Evolutionary conservation across 1,140 invertebrate genomes (phyloP), one percentile per base, ranked within the genome.

Genomic region (Gryllus bimaculatus): DNA sequence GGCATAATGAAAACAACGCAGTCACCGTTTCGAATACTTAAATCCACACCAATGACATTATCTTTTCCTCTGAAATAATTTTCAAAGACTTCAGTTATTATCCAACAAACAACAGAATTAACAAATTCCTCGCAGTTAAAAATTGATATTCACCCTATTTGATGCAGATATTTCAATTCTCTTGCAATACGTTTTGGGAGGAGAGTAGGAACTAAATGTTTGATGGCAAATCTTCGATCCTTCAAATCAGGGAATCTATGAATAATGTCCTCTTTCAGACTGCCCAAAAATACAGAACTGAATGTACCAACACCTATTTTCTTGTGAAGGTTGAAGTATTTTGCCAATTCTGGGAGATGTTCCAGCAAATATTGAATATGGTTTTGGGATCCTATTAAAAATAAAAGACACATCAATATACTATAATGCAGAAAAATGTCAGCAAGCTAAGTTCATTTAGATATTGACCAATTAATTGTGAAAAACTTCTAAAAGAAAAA

Each of bases 1-100:
- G 95, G 95, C 95, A 98, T 97, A 66, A 96, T 90, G 86, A 97
- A 94, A 66, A 94, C 93, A 80, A 96, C 91, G 81, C 94, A 92
- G 81, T 95, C 94, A 80, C 89, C 88, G 81, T 93, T 89, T 80
- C 95, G 88, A 73, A 96, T 85, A 84, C 94, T 96, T 77, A 94
- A 88, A 82, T 94, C 90, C 78, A 96, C 88, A 75, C 92, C 92
- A 83, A 95, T 93, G 49, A 97, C 91, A 89, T 98, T 93, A 84
- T 94, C 89, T 80, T 87, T 88, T 8, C 95, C 95, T 13, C 94
- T 95, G 85, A 74, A 89, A 90, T 83, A 80, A 81, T 80, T 81
- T 78, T 3, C 18, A 66, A 18, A 66, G 54, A 10, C 10, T 66
- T 66, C 54, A 66, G 54, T 66, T 3, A 13, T 66, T 3, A 66